Evolutionary conservation across 2,888 invertebrate genomes (phyloP).

Genomic region (Operophtera brumata): DNA sequence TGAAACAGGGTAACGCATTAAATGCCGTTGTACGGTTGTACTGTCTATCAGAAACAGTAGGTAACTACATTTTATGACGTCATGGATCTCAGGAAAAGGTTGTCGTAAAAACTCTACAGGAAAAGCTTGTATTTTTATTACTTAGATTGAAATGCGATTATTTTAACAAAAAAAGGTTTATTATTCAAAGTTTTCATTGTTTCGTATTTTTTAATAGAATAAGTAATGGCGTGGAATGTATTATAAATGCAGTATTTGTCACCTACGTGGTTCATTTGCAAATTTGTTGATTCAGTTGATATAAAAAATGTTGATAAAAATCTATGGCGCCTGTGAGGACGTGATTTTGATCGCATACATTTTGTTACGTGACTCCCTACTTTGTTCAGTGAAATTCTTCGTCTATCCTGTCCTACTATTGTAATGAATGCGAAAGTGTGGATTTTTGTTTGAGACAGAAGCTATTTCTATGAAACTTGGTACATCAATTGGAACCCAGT

Average conservation of each 20-base stretch:
- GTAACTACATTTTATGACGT: not conserved
- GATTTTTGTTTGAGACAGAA: too few relatives aligned
- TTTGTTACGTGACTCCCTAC: constrained; percentile 14
- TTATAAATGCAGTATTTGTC: constrained; percentile 29
- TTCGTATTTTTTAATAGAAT: constrained; percentile 12
- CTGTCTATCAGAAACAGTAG: not conserved
- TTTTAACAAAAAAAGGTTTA: not conserved
- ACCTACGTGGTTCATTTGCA: constrained; percentile 29
- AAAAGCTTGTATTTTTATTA: not conserved
- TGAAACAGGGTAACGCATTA: too few relatives aligned
- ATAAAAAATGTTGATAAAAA: constrained; percentile 37
- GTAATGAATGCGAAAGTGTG: too few relatives aligned
- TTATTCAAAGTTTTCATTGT: constrained; percentile 8
- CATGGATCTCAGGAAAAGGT: not conserved
- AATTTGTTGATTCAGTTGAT: constrained; percentile 30
- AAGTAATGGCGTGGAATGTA: constrained; percentile 7
- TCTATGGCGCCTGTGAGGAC: constrained; percentile 37
- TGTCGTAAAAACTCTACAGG: not conserved
- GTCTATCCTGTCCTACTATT: too few relatives aligned
- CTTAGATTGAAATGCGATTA: not conserved
- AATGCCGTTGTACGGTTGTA: not conserved
- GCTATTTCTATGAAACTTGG: too few relatives aligned
- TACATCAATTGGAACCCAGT: too few relatives aligned
- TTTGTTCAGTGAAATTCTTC: not conserved
- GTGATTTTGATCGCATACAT: constrained; percentile 36